Conservation (phyloP, 2,797 vertebrate genomes). For the Phalloptychus januarius region DNA sequence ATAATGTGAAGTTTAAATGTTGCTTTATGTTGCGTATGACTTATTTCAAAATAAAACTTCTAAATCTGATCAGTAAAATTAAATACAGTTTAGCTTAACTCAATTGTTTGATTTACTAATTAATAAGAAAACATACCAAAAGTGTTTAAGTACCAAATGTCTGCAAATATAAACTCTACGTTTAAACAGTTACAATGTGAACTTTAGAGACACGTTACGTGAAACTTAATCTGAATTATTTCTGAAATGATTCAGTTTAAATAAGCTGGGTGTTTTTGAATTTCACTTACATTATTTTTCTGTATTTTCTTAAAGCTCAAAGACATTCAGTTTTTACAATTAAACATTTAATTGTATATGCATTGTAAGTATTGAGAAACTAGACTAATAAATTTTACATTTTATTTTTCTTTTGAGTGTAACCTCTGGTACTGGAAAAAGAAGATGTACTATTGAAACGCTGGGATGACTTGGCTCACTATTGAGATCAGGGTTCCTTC, state of each 20-base stretch:
- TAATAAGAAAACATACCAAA: not conserved
- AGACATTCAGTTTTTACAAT: not conserved
- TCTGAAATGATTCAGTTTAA: not conserved
- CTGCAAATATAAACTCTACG: not conserved
- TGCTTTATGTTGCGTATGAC: not conserved
- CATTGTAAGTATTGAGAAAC: not conserved
- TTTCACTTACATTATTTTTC: not conserved
- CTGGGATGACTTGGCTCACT: not conserved
- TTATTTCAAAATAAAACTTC: not conserved
- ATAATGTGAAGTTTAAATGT: slow-evolving; percentile 30
- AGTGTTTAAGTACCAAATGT: not conserved
- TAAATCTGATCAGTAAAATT: not conserved
- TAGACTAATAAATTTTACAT: not conserved
- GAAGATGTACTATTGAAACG: not conserved
- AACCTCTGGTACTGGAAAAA: not conserved
- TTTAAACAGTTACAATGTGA: not conserved
- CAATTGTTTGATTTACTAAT: not conserved
- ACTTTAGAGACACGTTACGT: not conserved
- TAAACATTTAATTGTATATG: not conserved
- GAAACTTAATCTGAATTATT: not conserved
- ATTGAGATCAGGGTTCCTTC: not conserved
- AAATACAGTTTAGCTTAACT: not conserved
- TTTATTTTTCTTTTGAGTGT: not conserved
- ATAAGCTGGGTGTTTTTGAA: not conserved
- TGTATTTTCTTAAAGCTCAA: not conserved